Evolutionary conservation across 2,113 vertebrate species (phyloP).

Genomic region (Sander vitreus): DNA sequence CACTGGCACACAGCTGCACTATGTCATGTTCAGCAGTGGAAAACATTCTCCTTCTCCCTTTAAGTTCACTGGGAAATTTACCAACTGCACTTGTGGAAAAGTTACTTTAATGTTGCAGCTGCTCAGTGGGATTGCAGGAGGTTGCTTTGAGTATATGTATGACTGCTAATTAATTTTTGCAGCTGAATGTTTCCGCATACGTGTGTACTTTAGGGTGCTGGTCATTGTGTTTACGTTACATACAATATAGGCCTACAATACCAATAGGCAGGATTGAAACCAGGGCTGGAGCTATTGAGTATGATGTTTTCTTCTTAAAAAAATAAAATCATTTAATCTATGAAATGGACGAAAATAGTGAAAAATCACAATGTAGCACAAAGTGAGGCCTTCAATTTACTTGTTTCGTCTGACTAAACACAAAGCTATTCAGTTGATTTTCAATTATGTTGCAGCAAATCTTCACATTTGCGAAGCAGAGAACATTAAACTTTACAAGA

Average conservation of each 20-base stretch:
- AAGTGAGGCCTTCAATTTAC: background rate
- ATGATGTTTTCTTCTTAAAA: background rate
- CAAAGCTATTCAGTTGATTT: no score
- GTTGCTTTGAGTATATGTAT: slow-evolving; percentile 5
- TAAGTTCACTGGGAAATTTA: slow-evolving; percentile 65
- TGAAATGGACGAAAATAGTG: background rate
- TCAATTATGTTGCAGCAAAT: background rate
- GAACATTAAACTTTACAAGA: background rate
- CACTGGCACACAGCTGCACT: slow-evolving; percentile 69
- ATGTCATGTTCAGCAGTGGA: slow-evolving; percentile 70
- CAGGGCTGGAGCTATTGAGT: background rate
- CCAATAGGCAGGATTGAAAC: background rate
- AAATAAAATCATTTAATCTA: background rate
- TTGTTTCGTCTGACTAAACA: background rate
- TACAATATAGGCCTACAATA: background rate
- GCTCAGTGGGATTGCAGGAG: slow-evolving; percentile 32
- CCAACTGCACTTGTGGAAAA: slow-evolving; percentile 47
- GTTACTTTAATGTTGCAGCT: slow-evolving; percentile 54
- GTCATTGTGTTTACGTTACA: background rate
- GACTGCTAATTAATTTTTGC: background rate
- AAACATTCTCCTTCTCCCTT: slow-evolving; percentile 60
- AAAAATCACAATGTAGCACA: background rate
- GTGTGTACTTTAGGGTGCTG: background rate
- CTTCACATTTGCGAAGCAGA: background rate
- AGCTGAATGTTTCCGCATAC: background rate